Evolutionary conservation across 2,113 vertebrate genomes (phyloP), one percentile per base, ranked within the genome.

Genomic region (Embiotoca jacksoni): DNA sequence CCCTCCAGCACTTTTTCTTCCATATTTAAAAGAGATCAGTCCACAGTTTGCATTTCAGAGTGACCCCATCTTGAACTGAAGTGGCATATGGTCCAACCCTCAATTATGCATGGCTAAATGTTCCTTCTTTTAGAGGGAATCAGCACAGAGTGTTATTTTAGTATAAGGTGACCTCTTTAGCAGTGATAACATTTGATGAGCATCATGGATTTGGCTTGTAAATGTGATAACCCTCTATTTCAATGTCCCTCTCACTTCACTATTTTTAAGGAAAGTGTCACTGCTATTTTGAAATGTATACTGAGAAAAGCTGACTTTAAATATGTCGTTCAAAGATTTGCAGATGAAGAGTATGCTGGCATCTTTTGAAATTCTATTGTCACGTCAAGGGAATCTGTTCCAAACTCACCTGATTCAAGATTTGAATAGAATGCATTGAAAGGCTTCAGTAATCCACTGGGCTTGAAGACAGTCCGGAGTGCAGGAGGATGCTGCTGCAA

Each of bases 101-200:
- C 73, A 88, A 81, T 86, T 79, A 85, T 86, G 78, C 88, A 88
- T 78, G 75, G 55, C 30, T 72, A 73, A 72, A 75, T 64, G 70
- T 83, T 75, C 67, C 74, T 82, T 80, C 56, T 84, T 82, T 80
- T 36, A 67, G 65, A 83, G 52, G 71, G 70, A 82, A 84, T 81
- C 60, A 78, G 75, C 82, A 71, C 82, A 75, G 47, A 63, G 73
- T 61, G 80, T 83, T 87, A 84, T 87, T 87, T 87, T 67, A 56
- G 84, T 85, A 69, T 70, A 76, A 90, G 76, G 81, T 86, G 88
- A 86, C 90, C 86, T 82, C 82, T 81, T 90, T 84, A 46, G 60
- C 75, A 56, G 50, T 31, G 52, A 63, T 79, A 75, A 75, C 60
- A 86, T 76, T 78, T 79, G 72, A 73, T 65, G 64, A 63, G 72